phyloP scores from a whole-genome alignment of 2,797 vertebrate genomes.

The Falco cherrug region DNA sequence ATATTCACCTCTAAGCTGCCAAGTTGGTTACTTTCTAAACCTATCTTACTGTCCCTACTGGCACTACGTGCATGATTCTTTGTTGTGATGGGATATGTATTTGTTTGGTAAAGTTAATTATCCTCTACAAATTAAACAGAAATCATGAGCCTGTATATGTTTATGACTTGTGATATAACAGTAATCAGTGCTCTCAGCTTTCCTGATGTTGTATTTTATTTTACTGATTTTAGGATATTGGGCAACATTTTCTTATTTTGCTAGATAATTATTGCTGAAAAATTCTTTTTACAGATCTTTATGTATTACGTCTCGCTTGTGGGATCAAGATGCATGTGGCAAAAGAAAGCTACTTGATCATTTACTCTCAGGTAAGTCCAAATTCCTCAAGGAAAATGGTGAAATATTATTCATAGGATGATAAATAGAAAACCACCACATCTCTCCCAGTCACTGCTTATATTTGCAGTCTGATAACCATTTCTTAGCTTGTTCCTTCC shows the following conservation, averaged over 20 bases:
- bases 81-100: neutral
- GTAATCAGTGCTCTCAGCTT: neutral
- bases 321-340: neutral
- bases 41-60: neutral
- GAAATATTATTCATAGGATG: neutral
- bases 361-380: neutral
- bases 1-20: neutral
- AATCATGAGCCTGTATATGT: neutral
- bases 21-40: neutral
- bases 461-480: neutral
- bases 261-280: neutral
- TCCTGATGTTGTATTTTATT: neutral
- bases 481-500: neutral
- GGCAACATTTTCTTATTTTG: neutral
- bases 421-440: neutral
- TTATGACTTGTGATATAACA: neutral
- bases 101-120: neutral
- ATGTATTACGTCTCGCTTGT: neutral
- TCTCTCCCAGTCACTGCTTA: neutral
- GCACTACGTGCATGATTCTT: neutral
- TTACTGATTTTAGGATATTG: neutral
- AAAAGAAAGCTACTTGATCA: neutral
- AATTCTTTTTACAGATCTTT: neutral
- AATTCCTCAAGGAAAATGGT: neutral
- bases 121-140: neutral